Conservation (phyloP, 1,140 invertebrate genomes). For the Neodiprion virginianus region DNA sequence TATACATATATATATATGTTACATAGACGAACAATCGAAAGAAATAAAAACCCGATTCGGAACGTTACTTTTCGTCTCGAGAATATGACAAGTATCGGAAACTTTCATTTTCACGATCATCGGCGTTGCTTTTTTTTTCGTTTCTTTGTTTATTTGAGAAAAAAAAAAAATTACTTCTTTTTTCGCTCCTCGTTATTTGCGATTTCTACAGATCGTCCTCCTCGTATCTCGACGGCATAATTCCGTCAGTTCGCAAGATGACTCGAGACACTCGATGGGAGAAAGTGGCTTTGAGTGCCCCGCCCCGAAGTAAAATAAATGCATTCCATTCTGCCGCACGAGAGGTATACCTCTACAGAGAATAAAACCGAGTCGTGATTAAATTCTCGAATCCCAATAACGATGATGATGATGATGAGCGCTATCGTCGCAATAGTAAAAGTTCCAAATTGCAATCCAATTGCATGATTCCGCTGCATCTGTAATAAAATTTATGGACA, state of each 20-base stretch:
- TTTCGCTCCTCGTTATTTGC: no score
- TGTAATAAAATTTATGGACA: no score
- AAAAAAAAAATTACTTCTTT: no score
- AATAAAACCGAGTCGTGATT: not conserved
- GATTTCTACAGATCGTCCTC: not conserved
- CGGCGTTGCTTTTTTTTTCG: no score
- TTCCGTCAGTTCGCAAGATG: not conserved
- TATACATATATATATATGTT: no score
- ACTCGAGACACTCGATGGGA: not conserved
- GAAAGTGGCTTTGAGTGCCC: not conserved
- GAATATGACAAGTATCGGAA: no score
- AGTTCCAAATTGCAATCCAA: not conserved
- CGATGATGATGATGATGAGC: not conserved
- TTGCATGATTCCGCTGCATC: not conserved
- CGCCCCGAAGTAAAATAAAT: not conserved
- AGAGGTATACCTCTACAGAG: no score
- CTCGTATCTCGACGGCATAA: not conserved
- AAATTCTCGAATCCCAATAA: not conserved
- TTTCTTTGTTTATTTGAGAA: no score
- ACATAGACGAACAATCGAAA: no score
- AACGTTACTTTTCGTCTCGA: no score
- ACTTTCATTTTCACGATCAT: no score
- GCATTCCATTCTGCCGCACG: not conserved
- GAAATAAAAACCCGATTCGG: no score
- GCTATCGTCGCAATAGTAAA: not conserved